Evolutionary conservation across 1,140 invertebrate genomes (phyloP).

Genomic region (Halyomorpha halys): DNA sequence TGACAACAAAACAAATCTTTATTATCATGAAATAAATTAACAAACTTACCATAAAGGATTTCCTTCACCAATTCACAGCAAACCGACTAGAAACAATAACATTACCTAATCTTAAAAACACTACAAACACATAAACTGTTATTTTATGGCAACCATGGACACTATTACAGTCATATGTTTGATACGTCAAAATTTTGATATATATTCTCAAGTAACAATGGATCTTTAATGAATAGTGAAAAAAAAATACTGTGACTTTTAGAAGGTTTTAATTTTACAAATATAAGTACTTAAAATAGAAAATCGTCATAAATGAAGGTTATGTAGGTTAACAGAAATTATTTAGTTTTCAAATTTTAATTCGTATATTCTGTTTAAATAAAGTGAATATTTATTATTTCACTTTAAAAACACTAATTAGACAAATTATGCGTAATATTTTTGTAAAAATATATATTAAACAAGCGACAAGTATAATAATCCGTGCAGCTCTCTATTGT

Average conservation of each 20-base stretch:
- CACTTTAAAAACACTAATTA: neutral
- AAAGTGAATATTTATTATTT: neutral
- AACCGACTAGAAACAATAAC: neutral
- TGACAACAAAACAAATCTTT: neutral
- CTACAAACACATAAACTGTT: conserved; percentile 12
- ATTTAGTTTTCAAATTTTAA: neutral
- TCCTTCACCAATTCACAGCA: neutral
- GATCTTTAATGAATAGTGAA: too few species aligned
- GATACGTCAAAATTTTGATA: conserved; percentile 4
- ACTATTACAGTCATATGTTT: conserved; percentile 10
- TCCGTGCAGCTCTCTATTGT: neutral
- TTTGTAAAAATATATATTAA: neutral
- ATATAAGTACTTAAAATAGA: too few species aligned
- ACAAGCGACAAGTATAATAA: neutral
- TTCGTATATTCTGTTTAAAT: neutral
- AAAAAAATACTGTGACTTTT: too few species aligned
- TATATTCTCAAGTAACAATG: too few species aligned
- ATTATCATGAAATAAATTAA: neutral
- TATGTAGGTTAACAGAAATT: neutral
- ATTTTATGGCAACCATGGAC: conserved; percentile 6
- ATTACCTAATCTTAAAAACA: neutral
- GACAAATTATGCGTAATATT: neutral
- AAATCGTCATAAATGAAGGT: neutral
- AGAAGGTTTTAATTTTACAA: too few species aligned
- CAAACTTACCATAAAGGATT: conserved; percentile 6